Conservation (phyloP, 1,140 invertebrate species). For the Hestina assimilis region DNA sequence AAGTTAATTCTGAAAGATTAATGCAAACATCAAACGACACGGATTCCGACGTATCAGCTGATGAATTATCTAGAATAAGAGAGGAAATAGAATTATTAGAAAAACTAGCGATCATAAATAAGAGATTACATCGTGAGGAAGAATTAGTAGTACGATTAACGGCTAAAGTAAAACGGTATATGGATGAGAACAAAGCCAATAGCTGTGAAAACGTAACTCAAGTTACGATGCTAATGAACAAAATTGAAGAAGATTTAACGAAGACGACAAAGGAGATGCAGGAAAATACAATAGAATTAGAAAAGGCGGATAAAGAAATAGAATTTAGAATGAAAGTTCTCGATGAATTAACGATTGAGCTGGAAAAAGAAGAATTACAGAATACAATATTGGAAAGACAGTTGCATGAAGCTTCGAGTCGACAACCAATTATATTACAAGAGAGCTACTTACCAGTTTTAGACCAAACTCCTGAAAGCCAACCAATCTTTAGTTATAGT, state of each 20-base stretch:
- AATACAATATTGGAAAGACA: slow-evolving; percentile 67
- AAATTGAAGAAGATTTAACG: slow-evolving; percentile 78
- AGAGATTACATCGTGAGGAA: slow-evolving; percentile 84
- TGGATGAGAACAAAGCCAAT: slow-evolving; percentile 79
- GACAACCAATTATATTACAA: slow-evolving; percentile 67
- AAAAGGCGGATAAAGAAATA: slow-evolving; percentile 81
- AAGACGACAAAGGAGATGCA: slow-evolving; percentile 82
- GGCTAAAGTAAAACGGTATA: slow-evolving; percentile 82
- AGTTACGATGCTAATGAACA: slow-evolving; percentile 72
- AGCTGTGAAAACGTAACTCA: slow-evolving; percentile 77
- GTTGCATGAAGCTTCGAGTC: slow-evolving; percentile 65
- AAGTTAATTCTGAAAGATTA: slow-evolving; percentile 75
- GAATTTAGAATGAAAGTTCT: slow-evolving; percentile 81
- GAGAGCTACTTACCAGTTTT: slow-evolving; percentile 70
- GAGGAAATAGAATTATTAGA: slow-evolving; percentile 84
- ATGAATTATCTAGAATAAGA: slow-evolving; percentile 77
- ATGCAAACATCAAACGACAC: slow-evolving; percentile 76
- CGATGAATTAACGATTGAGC: slow-evolving; percentile 81
- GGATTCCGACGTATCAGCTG: slow-evolving; percentile 74
- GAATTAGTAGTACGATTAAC: slow-evolving; percentile 82
- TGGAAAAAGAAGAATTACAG: slow-evolving; percentile 82
- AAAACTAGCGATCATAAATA: slow-evolving; percentile 85
- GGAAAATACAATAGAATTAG: slow-evolving; percentile 79
- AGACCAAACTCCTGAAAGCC: slow-evolving; percentile 51
- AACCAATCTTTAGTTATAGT: slow-evolving; percentile 42